Percentiles rank a stretch among this genome's conserved stretches.
Conservation (phyloP, 1,140 invertebrate species). For the Neocloeon triangulifer region DNA sequence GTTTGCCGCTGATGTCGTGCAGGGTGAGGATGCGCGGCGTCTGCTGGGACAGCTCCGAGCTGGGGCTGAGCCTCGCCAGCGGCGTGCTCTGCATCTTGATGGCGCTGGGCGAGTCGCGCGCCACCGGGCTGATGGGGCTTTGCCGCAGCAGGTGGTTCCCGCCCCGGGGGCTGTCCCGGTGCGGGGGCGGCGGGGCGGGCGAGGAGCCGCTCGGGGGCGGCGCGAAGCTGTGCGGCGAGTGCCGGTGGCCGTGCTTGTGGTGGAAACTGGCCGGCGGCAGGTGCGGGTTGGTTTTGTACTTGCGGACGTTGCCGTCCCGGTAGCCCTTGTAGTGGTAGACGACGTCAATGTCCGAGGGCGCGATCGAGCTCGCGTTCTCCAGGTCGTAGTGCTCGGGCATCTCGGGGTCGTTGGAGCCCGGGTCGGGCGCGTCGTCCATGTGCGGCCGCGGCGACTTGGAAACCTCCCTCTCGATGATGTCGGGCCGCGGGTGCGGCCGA, state of each 20-base stretch:
- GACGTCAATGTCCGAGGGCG: constrained; percentile 90
- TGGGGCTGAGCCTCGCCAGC: constrained; percentile 67
- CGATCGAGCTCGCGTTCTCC: constrained; percentile 91
- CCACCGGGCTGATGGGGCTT: constrained; percentile 8
- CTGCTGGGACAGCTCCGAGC: constrained; percentile 73
- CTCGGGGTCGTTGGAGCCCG: constrained; percentile 49
- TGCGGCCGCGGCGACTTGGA: constrained; percentile 51
- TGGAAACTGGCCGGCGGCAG: constrained; percentile 26
- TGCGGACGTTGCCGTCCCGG: constrained; percentile 51
- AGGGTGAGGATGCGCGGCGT: constrained; percentile 66
- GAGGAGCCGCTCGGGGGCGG: constrained; percentile 22
- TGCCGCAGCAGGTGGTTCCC: constrained; percentile 7
- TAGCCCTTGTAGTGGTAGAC: constrained; percentile 92
- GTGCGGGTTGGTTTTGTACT: constrained; percentile 62
- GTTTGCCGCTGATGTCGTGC: constrained; percentile 82
- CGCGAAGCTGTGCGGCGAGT: constrained; percentile 45
- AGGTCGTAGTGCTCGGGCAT: constrained; percentile 89
- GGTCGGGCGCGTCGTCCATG: constrained; percentile 29
- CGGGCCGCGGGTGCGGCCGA: constrained; percentile 41
- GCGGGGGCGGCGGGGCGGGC: constrained; percentile 10
- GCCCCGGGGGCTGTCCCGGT: constrained; percentile 6
- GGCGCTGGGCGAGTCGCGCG: constrained; percentile 17
- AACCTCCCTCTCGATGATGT: constrained; percentile 80
- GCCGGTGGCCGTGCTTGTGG: constrained; percentile 54
- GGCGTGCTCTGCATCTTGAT: constrained; percentile 55